Percentiles rank a stretch among this genome's conserved stretches.
These are phyloP conservation scores for Epinephelus fuscoguttatus DNA, from an alignment of 2,113 vertebrate genomes.

Conservation along the genomic window DNA sequence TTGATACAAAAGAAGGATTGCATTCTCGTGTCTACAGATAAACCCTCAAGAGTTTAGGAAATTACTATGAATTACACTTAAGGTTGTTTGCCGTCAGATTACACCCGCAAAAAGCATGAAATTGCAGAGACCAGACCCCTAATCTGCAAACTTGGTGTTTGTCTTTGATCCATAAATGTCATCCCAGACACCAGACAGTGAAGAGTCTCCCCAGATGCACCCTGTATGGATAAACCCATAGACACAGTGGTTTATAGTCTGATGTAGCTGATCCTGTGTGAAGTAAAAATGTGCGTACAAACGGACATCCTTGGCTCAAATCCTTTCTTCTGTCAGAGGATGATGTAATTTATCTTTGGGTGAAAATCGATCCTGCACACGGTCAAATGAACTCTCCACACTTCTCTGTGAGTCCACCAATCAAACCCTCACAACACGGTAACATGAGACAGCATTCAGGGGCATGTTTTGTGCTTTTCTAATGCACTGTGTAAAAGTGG, in stretches of 20 bases:
- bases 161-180: constrained; percentile 23
- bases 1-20: neutral
- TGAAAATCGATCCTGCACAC: constrained; percentile 19
- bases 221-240: neutral
- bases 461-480: constrained; percentile 63
- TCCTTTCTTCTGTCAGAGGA: neutral
- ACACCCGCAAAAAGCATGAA: constrained; percentile 5
- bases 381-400: constrained; percentile 23
- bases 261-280: neutral
- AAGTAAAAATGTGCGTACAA: neutral
- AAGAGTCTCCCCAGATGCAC: neutral
- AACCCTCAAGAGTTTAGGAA: neutral
- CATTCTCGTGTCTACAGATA: neutral
- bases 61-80: constrained; percentile 17
- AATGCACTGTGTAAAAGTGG: constrained; percentile 65
- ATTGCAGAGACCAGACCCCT: constrained; percentile 24
- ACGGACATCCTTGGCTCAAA: neutral
- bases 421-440: constrained; percentile 44
- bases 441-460: constrained; percentile 54
- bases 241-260: neutral
- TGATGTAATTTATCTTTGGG: neutral
- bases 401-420: neutral
- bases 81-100: neutral
- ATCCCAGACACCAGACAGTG: constrained; percentile 22
- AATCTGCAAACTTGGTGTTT: constrained; percentile 15